Evolutionary conservation across 1,140 invertebrate genomes (phyloP), one percentile per base, ranked within the genome.

Genomic region (Acromyrmex charruanus): DNA sequence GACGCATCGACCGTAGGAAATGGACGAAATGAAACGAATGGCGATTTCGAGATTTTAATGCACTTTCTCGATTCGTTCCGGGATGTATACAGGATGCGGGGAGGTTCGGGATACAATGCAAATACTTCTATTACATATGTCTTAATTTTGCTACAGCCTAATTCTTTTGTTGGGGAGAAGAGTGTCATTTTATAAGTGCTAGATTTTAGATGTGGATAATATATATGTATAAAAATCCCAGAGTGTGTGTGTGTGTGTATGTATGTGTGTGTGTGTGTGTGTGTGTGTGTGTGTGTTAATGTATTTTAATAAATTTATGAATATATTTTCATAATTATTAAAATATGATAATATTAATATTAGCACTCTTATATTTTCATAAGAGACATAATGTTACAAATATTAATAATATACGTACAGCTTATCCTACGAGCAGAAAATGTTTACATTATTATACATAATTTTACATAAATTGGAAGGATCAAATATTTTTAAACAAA

Each of bases 1-100:
- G 80, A 66, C 31, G 53, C 69, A 86, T 85, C 84, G 84, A 85
- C 59, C 75, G 75, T 69, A 81, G 53, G 69, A 68, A 80, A 81
- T 80, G 44, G 66, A 82, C 53, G 77, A 71, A 49, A 68, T 35
- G 63, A 59, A 59, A 69, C 44, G 75, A 86, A 12, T 25, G 68
- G 66, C 7, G 53, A 69, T 86, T 86, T 53, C 75, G 66, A 35
- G 61, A 55, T 79, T 69, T 51, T 66, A 85, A 80, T 63, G 65
- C 51, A 28, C n/a, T 55, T 59, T 69, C 51, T n/a, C 53, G 53
- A 51, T 68, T 44, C 55, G 25, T 79, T 79, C 53, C 25, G 55
- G 39, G 12, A 2, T 1, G 9, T 31, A 10, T 59, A 66, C 10
- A 7, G 18, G 14, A 25, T 25, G 49, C 31, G 10, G 3, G 21